Base-by-base conservation (phyloP, 2,797 vertebrate species). In the Eulemur mongoz region DNA sequence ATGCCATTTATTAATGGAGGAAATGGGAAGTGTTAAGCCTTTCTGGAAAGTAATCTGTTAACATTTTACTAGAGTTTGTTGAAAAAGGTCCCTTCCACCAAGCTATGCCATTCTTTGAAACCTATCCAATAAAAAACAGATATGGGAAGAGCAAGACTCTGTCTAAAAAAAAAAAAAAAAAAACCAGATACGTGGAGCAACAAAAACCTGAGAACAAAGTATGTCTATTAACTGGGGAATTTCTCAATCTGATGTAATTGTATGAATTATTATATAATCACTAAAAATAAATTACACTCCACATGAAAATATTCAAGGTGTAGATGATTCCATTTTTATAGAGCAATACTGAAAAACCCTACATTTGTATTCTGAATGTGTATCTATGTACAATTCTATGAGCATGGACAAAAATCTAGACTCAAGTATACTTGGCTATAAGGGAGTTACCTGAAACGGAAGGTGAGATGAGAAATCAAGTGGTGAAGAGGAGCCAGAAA, bases 281-380 rank as follows among this genome's bases (percentile, higher is more conserved):
- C 35, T 93, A 85, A 72, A 91, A 87, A 84, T 54, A 81, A 91
- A 91, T 38, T 43, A 97, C 4, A 87, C 7, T 84, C 40, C 57
- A 85, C 32, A 30, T 45, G 11, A 87, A 94, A 92, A 87, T 2
- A 50, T 40, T 61, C 61, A 84, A 94, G 48, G 83, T 45, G 6
- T 27, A 61, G 18, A 50, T 35, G 30, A 76, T 50, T 32, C 48
- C n/a, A 52, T 23, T 91, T 93, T 81, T 76, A 81, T 13, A 76
- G 0, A 57, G 10, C n/a, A 89, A 15, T 32, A 87, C 5, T 83
- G 2, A 78, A 59, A 93, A 85, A 15, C 17, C 12, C 67, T 52
- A 67, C 1, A 67, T 20, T 11, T 91, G 40, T 78, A 67, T 27
- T 27, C 23, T 76, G 35, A 67, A 59, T 65, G 27, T 59, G 0